These are phyloP conservation scores for Trissolcus japonicus DNA, from an alignment of 2,888 invertebrate species.

Conservation along the genomic window DNA sequence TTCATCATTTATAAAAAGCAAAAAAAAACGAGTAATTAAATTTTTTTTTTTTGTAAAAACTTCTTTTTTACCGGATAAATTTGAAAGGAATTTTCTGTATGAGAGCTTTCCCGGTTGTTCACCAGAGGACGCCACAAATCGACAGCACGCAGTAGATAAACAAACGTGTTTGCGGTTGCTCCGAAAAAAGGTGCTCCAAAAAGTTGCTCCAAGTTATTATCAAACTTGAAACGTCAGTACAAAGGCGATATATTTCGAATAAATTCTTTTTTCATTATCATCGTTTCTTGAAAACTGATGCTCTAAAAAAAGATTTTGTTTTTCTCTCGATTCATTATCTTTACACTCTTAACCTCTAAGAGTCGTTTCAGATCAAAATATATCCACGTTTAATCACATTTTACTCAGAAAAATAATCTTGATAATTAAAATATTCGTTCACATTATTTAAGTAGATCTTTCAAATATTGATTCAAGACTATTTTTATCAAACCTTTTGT, in stretches of 20 bases:
- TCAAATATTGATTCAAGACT: neutral
- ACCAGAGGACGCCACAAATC: neutral
- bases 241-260: neutral
- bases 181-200: too few relatives aligned
- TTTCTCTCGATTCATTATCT: too few relatives aligned
- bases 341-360: neutral
- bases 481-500: neutral
- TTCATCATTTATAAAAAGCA: too few relatives aligned
- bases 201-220: too few relatives aligned
- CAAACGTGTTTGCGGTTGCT: neutral
- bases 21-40: too few relatives aligned
- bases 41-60: too few relatives aligned
- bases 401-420: neutral
- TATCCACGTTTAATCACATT: neutral
- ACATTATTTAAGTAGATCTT: neutral
- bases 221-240: constrained; percentile 1
- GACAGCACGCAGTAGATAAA: neutral
- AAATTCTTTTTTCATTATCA: too few relatives aligned
- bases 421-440: neutral
- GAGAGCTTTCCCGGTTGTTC: neutral
- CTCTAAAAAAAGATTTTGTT: too few relatives aligned
- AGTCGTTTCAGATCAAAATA: neutral
- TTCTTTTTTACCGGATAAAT: neutral
- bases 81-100: neutral
- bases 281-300: too few relatives aligned